phyloP scores from a whole-genome alignment of 2,797 vertebrate species.

The Danio jaintianensis region DNA sequence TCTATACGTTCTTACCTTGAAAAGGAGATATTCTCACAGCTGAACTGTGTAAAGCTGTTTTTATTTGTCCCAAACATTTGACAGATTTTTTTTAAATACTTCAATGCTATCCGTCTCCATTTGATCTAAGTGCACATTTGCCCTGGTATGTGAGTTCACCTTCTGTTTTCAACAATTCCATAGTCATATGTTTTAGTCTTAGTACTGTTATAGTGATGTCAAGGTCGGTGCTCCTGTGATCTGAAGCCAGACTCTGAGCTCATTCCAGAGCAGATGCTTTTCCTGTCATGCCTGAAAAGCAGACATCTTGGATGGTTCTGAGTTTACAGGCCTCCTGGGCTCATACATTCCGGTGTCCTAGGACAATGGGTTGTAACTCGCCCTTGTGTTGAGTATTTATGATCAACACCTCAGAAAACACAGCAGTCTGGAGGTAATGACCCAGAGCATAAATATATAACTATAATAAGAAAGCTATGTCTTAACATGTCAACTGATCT shows the following conservation, averaged over 20 bases:
- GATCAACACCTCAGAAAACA: slow-evolving; percentile 53
- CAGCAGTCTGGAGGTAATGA: slow-evolving; percentile 15
- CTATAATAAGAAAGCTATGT: background rate
- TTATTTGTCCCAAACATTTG: background rate
- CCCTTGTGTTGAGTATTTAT: slow-evolving; percentile 42
- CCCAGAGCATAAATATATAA: too few species aligned
- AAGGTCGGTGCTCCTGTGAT: slow-evolving; percentile 43
- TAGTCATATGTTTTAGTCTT: slow-evolving; percentile 45
- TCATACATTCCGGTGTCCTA: background rate
- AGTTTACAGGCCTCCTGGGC: slow-evolving; percentile 46
- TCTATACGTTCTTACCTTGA: background rate
- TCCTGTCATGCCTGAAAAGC: slow-evolving; percentile 49
- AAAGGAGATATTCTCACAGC: slow-evolving; percentile 14
- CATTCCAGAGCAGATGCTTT: slow-evolving; percentile 57
- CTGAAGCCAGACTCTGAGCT: slow-evolving; percentile 52
- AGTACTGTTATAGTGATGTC: slow-evolving; percentile 31
- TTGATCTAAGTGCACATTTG: slow-evolving; percentile 13
- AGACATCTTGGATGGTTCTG: slow-evolving; percentile 43
- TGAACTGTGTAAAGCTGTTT: slow-evolving; percentile 21
- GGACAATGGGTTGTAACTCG: slow-evolving; percentile 9
- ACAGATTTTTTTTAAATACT: background rate
- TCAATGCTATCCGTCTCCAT: background rate
- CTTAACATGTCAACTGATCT: background rate
- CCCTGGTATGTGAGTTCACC: slow-evolving; percentile 8
- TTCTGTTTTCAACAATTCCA: slow-evolving; percentile 6